Evolutionary conservation across 2,888 invertebrate species (phyloP), one percentile per base, ranked within the genome.

Genomic region (Apoda limacodes): DNA sequence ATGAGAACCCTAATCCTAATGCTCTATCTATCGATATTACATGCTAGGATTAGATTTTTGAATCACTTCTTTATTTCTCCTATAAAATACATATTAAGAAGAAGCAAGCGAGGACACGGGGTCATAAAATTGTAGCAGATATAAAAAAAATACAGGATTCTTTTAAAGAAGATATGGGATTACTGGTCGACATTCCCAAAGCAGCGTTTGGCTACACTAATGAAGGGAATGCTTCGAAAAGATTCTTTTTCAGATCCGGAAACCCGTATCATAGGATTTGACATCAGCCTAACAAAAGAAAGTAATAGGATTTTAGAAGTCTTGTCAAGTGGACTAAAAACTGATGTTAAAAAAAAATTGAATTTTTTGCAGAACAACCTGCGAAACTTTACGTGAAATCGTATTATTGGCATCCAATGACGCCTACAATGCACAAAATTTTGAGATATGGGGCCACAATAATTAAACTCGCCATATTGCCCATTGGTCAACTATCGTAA

Each of bases 71-170:
- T 6, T 54, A 60, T 40, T 13, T 62, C 6, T 26, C 53, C 9
- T 56, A 62, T 30, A 55, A 54, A 32, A 28, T 56, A 9, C 41
- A n/a, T 48, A 5, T 54, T 21, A 47, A 49, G 29, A 52, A 50
- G 34, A 53, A 51, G 47, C 48, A 51, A 39, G 15, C 28, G 7
- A 34, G 42, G 32, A 23, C 10, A n/a, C 5, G 25, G 7, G 27
- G 20, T 39, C 35, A 43, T 5, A 42, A 45, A 33, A 27, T 40
- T 20, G 27, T 31, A 14, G 31, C 34, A 7, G 27, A 33, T 25
- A 19, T 30, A 21, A 40, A 11, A 19, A 40, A 40, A 23, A 20
- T 25, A 5, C 34, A 38, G 22, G 17, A 38, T 11, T 32, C 24
- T 39, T 54, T 42, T 42, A 46, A 31, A 22, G 36, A 26, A 14